These are phyloP conservation scores for Melolontha melolontha DNA, from an alignment of 2,888 invertebrate genomes.

Conservation along the genomic window DNA sequence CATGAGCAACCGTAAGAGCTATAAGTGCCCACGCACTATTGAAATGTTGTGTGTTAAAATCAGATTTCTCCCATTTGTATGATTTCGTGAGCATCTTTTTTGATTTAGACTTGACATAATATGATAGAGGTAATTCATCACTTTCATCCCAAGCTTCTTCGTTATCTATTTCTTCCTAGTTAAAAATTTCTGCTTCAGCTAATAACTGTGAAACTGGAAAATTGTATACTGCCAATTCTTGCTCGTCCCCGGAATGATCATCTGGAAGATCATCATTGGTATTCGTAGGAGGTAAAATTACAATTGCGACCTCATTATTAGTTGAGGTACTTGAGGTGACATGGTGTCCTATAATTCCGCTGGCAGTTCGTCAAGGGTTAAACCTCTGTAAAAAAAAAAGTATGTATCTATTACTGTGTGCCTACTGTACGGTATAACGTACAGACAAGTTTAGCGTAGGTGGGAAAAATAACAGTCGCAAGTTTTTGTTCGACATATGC, in stretches of 20 bases:
- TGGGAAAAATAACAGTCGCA: too few relatives aligned
- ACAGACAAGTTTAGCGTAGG: too few relatives aligned
- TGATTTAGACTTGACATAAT: conserved; percentile 4
- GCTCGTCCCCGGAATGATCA: conserved; percentile 45
- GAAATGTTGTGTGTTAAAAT: background rate
- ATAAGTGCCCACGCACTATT: background rate
- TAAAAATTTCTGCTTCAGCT: conserved; percentile 39
- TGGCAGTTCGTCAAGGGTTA: too few relatives aligned
- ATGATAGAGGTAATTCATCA: conserved; percentile 21
- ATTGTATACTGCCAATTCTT: conserved; percentile 43
- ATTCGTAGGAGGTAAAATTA: conserved; percentile 42
- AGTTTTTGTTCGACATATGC: too few relatives aligned
- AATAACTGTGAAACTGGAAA: conserved; percentile 39
- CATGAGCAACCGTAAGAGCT: conserved; percentile 9
- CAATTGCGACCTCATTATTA: conserved; percentile 27
- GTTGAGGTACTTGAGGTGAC: too few relatives aligned
- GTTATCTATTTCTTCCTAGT: conserved; percentile 8
- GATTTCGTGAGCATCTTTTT: conserved; percentile 16
- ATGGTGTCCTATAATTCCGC: too few relatives aligned
- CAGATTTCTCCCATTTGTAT: conserved; percentile 13
- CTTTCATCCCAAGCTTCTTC: conserved; percentile 5
- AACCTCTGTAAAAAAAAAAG: too few relatives aligned
- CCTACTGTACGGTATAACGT: too few relatives aligned
- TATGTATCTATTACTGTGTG: too few relatives aligned
- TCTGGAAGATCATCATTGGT: conserved; percentile 41